These are phyloP conservation scores for Tapirus terrestris DNA, from an alignment of 2,113 vertebrate species.

Conservation along the genomic window DNA sequence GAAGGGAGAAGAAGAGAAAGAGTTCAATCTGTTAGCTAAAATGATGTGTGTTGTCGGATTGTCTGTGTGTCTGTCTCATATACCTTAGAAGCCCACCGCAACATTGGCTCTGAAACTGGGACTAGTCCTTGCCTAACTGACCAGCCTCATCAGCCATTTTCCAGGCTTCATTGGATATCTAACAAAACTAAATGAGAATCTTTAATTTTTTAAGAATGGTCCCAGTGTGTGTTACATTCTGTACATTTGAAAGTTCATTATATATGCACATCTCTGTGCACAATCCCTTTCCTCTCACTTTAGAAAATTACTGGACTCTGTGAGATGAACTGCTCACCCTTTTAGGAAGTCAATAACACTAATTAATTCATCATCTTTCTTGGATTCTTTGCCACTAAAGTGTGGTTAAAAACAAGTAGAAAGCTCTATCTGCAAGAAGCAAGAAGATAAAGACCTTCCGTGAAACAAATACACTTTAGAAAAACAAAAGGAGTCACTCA, in stretches of 20 bases:
- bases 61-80: neutral
- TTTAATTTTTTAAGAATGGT: neutral
- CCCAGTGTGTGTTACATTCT: neutral
- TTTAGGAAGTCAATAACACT: conserved; percentile 68
- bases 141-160: neutral
- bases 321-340: conserved; percentile 34
- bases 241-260: neutral
- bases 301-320: conserved; percentile 31
- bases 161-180: neutral
- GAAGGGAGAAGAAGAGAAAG: neutral
- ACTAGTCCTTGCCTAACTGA: neutral
- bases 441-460: neutral
- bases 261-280: neutral
- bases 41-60: neutral
- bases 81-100: neutral
- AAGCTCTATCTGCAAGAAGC: neutral
- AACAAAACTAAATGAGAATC: neutral
- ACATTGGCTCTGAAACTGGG: neutral
- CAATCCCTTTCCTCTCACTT: neutral
- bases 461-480: neutral
- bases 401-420: conserved; percentile 26
- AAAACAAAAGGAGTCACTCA: neutral
- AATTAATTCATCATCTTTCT: conserved; percentile 72
- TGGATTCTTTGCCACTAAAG: neutral
- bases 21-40: accelerated